A percentile compares a stretch with the other conserved stretches of the same genome.
Evolutionary conservation across 2,113 vertebrate species (phyloP).

Genomic region (Lucifuga dentata): DNA sequence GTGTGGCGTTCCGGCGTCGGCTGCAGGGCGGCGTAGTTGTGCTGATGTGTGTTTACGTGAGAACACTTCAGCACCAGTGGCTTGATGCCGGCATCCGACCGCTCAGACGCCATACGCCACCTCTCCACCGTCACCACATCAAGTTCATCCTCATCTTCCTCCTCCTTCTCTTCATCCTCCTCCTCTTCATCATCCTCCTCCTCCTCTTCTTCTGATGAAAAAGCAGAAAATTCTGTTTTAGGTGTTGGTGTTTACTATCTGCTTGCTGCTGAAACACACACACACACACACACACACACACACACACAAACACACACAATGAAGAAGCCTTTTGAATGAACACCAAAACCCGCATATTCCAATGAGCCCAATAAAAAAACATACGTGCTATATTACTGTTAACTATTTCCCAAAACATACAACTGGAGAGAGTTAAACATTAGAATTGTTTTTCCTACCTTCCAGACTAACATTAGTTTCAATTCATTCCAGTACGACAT

Average conservation of each 20-base stretch:
- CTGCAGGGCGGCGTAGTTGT: conserved; percentile 91
- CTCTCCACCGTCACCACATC: conserved; percentile 92
- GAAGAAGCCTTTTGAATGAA: no score
- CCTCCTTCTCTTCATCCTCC: conserved; percentile 80
- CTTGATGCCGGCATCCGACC: conserved; percentile 70
- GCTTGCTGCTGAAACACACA: no score
- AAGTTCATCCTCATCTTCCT: conserved; percentile 89
- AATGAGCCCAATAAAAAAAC: no score
- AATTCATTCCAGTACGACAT: no score
- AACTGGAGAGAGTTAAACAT: no score
- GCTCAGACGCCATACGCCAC: conserved; percentile 78
- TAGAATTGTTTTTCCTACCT: no score
- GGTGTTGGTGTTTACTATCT: neutral
- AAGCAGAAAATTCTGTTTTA: conserved; percentile 11
- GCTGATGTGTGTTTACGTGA: conserved; percentile 92
- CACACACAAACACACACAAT: no score
- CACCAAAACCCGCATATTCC: no score
- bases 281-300: no score
- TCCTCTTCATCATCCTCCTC: conserved; percentile 86
- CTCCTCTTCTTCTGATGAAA: conserved; percentile 84
- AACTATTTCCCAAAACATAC: no score
- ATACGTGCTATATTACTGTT: no score
- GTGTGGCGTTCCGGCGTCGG: conserved; percentile 82
- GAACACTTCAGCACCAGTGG: conserved; percentile 91
- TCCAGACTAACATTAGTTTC: no score